phyloP scores from a whole-genome alignment of 2,113 vertebrate genomes.

The Atlantisia rogersi region DNA sequence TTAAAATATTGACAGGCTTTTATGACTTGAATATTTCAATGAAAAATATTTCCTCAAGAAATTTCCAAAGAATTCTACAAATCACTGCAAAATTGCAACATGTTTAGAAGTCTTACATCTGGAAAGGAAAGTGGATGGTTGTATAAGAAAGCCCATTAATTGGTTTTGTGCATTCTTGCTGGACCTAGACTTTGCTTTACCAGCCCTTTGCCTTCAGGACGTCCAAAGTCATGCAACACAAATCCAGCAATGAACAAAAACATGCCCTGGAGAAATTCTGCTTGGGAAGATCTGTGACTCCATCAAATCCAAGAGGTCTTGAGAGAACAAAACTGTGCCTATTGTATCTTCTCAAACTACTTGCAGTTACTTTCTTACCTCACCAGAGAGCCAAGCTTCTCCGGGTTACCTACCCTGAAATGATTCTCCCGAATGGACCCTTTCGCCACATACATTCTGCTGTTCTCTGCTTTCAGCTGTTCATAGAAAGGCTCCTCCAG shows the following conservation, averaged over 20 bases:
- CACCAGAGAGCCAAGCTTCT: neutral
- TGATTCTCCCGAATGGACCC: conserved; percentile 89
- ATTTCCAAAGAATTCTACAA: neutral
- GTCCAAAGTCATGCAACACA: neutral
- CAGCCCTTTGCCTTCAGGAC: neutral
- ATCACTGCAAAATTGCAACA: neutral
- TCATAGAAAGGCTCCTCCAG: conserved; percentile 96
- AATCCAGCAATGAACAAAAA: neutral
- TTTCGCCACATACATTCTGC: conserved; percentile 89
- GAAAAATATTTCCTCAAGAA: neutral
- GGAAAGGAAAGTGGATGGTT: neutral
- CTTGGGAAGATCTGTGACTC: neutral
- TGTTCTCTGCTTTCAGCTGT: conserved; percentile 81
- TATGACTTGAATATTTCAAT: neutral
- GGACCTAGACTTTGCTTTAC: neutral
- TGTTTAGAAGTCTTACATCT: neutral
- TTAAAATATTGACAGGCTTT: neutral
- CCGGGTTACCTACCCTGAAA: conserved; percentile 85
- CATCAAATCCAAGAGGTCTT: neutral
- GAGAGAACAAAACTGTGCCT: neutral
- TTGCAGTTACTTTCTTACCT: neutral
- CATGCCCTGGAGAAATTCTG: neutral
- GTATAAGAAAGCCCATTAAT: neutral
- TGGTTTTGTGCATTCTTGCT: neutral
- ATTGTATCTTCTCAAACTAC: neutral